Evolutionary conservation across 2,888 invertebrate genomes (phyloP).

Genomic region (Melitaea athalia): DNA sequence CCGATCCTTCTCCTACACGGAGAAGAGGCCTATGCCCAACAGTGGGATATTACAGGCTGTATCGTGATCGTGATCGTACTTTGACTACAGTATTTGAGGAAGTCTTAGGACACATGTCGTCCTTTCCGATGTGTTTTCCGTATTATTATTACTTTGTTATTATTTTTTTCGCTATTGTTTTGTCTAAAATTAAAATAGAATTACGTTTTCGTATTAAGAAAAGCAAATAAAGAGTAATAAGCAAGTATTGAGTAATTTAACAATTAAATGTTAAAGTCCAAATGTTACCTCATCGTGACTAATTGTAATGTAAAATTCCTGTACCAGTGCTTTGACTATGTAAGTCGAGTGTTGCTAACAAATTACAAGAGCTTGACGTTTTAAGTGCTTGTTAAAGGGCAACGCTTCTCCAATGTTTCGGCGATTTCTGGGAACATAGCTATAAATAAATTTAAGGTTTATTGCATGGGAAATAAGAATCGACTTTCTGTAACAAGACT

Average conservation of each 20-base stretch:
- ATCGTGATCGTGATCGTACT: too few species aligned
- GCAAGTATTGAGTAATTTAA: conserved; percentile 10
- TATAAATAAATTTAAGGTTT: not conserved
- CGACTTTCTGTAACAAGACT: not conserved
- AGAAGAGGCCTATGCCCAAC: too few species aligned
- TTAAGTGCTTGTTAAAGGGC: conserved; percentile 37
- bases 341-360: conserved; percentile 26
- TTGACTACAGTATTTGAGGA: too few species aligned
- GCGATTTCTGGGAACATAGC: conserved; percentile 18
- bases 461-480: not conserved
- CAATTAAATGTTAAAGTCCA: conserved; percentile 14
- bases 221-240: not conserved
- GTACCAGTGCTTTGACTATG: conserved; percentile 22
- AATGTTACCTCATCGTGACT: conserved; percentile 28
- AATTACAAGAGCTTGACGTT: conserved; percentile 39
- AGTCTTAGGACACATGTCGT: too few species aligned
- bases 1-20: too few species aligned
- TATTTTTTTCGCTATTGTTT: too few species aligned
- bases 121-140: too few species aligned
- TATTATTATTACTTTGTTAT: too few species aligned
- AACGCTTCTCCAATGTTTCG: conserved; percentile 31
- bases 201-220: too few species aligned
- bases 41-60: too few species aligned
- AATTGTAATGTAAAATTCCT: conserved; percentile 35
- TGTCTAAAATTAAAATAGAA: not conserved